Evolutionary conservation across 2,888 invertebrate genomes (phyloP), one percentile per base, ranked within the genome.

Genomic region (Antheraea assamensis): DNA sequence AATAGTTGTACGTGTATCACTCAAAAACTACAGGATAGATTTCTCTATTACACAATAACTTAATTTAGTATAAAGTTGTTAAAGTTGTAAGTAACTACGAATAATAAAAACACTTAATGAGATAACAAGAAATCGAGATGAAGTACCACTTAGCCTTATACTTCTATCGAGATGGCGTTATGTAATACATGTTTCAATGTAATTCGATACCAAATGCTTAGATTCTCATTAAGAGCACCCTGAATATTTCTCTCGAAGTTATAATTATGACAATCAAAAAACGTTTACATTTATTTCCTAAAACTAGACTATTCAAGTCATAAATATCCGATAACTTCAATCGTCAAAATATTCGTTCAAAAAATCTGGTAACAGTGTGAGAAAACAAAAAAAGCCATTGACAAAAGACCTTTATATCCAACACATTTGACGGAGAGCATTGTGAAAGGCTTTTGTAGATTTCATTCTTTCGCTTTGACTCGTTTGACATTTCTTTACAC

Each of bases 341-440:
- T 90, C 82, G 84, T n/a, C n/a, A n/a, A n/a, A 88, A 87, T 86
- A 89, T 87, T 87, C 88, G 90, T 90, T 87, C 85, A 68, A 75
- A 75, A 82, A 84, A 78, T 84, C 83, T 80, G 87, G 83, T 77
- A 78, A 83, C 84, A 84, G 83, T 85, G 83, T 82, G 82, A 80
- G 83, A 88, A 88, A 90, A 90, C 90, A 90, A 90, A 88, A 64
- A 80, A 81, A 75, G 74, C 80, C 74, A 79, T 84, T 83, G 80
- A 77, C 74, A 73, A 79, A 35, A 68, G 58, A 78, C 85, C 86
- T 90, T 90, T 89, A 85, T 87, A 81, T 71, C 47, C 78, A 77
- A 81, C 80, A 82, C 79, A 82, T 86, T 89, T 87, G 21, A 31
- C 35, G 35, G 86, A 81, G 78, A 79, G 77, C 77, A 73, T 71